These are phyloP conservation scores for Drosophila eohydei DNA, from an alignment of 2,888 invertebrate genomes.

Conservation along the genomic window DNA sequence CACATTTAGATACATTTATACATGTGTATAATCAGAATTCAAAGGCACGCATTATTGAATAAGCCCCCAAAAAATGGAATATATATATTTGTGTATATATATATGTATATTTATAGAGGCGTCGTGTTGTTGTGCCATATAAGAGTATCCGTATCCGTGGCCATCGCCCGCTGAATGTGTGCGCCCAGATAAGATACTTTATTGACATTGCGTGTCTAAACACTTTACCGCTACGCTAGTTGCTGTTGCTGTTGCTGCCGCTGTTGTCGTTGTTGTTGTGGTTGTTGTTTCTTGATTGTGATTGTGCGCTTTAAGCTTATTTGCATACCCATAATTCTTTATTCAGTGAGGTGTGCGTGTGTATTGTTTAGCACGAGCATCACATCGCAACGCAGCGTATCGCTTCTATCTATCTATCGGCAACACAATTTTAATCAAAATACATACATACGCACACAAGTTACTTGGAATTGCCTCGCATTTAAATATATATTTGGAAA, in stretches of 20 bases:
- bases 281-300: conserved; percentile 72
- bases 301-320: conserved; percentile 80
- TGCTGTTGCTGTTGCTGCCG: conserved; percentile 45
- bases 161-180: conserved; percentile 64
- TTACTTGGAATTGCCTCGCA: conserved; percentile 43
- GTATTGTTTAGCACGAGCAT: conserved; percentile 49
- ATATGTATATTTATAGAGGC: conserved; percentile 9
- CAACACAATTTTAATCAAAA: conserved; percentile 68
- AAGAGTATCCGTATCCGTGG: conserved; percentile 64
- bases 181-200: conserved; percentile 76
- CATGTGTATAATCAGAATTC: conserved; percentile 75
- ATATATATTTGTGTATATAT: conserved; percentile 5
- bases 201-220: conserved; percentile 81
- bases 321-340: conserved; percentile 77
- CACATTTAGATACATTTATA: conserved; percentile 33
- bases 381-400: conserved; percentile 18
- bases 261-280: conserved; percentile 41
- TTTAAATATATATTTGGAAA: conserved; percentile 24
- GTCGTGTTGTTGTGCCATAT: conserved; percentile 55
- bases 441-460: conserved; percentile 26
- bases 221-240: conserved; percentile 75
- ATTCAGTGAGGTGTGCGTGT: conserved; percentile 62
- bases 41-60: conserved; percentile 79
- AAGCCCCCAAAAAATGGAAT: conserved; percentile 25
- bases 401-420: conserved; percentile 39